phyloP scores from a whole-genome alignment of 2,797 vertebrate genomes.

The Harpagifer antarcticus region DNA sequence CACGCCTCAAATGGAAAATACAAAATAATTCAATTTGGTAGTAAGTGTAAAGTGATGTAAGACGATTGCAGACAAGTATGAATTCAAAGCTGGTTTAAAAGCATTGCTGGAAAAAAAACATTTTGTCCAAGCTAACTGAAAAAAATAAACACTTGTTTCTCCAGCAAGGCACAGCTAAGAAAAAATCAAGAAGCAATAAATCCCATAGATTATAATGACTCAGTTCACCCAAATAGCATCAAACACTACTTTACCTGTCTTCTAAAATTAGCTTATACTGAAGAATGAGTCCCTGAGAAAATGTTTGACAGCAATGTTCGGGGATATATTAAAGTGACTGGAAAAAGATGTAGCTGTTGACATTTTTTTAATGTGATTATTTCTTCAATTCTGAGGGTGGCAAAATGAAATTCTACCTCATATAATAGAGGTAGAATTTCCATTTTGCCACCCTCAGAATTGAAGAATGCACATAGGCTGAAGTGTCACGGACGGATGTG shows the following conservation, averaged over 20 bases:
- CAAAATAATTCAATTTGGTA: conserved; percentile 8
- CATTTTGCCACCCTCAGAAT: no score
- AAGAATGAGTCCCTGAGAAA: not conserved
- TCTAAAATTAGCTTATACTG: not conserved
- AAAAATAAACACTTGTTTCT: conserved; percentile 1
- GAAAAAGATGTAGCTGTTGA: not conserved
- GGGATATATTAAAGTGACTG: not conserved
- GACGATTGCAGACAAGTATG: conserved; percentile 7
- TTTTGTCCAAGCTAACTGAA: not conserved
- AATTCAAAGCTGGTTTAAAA: conserved; percentile 11
- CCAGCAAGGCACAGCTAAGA: not conserved
- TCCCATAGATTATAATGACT: not conserved
- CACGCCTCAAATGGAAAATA: conserved; percentile 24
- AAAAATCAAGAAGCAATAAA: not conserved
- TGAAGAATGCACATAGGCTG: no score
- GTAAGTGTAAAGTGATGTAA: not conserved
- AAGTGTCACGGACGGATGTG: not conserved
- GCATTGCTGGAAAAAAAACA: not conserved
- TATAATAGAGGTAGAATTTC: no score
- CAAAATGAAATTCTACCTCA: not conserved
- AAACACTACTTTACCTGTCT: not conserved
- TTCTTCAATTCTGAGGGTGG: not conserved
- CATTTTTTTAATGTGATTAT: not conserved
- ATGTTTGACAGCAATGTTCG: not conserved
- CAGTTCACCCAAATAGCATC: not conserved